Evolutionary conservation across 2,113 vertebrate species (phyloP).

Genomic region (Orthochromis malagaraziensis): DNA sequence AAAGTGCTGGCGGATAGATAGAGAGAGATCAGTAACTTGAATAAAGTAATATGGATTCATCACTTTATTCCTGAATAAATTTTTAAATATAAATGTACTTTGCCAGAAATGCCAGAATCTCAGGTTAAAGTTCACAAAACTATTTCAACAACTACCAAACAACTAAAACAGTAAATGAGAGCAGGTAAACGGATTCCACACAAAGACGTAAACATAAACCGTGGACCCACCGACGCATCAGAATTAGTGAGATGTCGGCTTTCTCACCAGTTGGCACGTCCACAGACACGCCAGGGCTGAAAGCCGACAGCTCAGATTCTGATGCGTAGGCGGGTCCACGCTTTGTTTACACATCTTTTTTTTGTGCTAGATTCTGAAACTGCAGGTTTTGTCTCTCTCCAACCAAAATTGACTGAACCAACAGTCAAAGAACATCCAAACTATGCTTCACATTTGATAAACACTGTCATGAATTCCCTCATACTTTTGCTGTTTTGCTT

Average conservation of each 20-base stretch:
- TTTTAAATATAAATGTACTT: background rate
- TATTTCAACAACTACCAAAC: background rate
- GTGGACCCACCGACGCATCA: fast-evolving
- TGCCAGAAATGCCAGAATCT: background rate
- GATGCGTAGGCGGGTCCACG: background rate
- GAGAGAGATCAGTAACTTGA: background rate
- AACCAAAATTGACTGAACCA: background rate
- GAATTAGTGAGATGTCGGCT: background rate
- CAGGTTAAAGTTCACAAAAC: background rate
- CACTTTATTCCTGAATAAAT: background rate
- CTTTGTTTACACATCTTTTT: background rate
- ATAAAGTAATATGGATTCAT: background rate
- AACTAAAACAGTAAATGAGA: background rate
- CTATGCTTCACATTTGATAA: background rate
- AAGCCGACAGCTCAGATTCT: background rate
- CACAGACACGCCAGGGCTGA: background rate
- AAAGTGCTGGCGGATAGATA: background rate
- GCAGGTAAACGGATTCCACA: background rate
- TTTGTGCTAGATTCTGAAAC: background rate
- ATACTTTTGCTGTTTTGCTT: background rate
- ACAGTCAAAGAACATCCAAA: background rate
- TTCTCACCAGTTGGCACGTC: background rate
- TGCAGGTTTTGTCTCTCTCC: background rate
- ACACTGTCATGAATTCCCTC: background rate
- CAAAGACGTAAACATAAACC: background rate